Evolutionary conservation across 2,113 vertebrate genomes (phyloP).

Genomic region (Rhagologus leucostigma): DNA sequence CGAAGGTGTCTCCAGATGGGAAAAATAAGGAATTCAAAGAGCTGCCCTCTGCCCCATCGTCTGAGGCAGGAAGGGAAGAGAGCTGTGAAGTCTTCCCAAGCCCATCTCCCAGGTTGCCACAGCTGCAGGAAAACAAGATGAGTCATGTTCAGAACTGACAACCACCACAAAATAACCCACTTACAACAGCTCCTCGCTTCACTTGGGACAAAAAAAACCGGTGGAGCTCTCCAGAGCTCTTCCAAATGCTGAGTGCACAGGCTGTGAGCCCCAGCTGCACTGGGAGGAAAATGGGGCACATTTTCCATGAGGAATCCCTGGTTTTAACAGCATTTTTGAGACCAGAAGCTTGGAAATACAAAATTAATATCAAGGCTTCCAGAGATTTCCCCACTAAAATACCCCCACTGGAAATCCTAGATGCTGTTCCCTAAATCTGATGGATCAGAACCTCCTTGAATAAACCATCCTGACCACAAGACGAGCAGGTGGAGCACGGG

Average conservation of each 20-base stretch:
- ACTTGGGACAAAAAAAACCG: neutral
- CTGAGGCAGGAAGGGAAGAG: neutral
- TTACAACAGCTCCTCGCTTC: neutral
- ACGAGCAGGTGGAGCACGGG: accelerated
- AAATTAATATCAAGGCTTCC: neutral
- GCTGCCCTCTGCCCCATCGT: neutral
- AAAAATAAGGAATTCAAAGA: neutral
- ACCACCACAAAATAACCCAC: neutral
- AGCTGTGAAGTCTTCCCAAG: neutral
- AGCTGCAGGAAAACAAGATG: neutral
- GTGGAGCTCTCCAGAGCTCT: neutral
- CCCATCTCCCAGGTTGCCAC: neutral
- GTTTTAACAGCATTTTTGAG: neutral
- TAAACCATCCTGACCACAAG: neutral
- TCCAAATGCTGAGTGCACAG: neutral
- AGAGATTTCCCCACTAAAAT: neutral
- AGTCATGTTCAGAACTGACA: neutral
- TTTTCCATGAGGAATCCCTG: accelerated
- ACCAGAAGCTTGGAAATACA: neutral
- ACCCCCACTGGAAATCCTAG: neutral
- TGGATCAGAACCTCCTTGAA: neutral
- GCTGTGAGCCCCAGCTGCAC: neutral
- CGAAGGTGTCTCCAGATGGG: neutral
- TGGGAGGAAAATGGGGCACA: accelerated
- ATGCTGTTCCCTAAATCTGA: neutral